A percentile compares a stretch with the other conserved stretches of the same genome.
Evolutionary conservation across 1,140 invertebrate species (phyloP).

Genomic region (Mactra quadrangularis): DNA sequence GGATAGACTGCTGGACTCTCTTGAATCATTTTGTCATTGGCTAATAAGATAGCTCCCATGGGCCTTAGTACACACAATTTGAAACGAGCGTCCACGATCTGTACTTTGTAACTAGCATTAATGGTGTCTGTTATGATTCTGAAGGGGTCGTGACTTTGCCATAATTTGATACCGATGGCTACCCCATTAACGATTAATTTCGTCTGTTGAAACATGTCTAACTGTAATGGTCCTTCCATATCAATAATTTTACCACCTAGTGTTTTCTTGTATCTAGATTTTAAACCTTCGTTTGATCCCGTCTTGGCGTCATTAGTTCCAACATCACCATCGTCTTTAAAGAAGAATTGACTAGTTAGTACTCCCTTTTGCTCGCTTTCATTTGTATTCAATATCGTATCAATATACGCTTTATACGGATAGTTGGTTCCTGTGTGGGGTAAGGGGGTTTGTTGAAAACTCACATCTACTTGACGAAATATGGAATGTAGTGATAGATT

Average conservation of each 20-base stretch:
- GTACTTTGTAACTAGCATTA: constrained; percentile 17
- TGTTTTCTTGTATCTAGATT: constrained; percentile 12
- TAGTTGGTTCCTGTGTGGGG: constrained; percentile 44
- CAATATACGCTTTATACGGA: constrained; percentile 62
- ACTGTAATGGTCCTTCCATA: constrained; percentile 39
- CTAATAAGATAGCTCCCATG: constrained; percentile 31
- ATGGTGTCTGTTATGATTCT: neutral
- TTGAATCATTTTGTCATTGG: constrained; percentile 32
- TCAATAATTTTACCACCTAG: constrained; percentile 39
- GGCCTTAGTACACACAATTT: constrained; percentile 40
- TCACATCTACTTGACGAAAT: constrained; percentile 25
- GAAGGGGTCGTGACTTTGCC: neutral
- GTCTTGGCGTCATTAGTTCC: constrained; percentile 30
- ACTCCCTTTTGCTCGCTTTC: neutral
- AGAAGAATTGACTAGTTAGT: constrained; percentile 19
- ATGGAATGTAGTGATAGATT: constrained; percentile 47
- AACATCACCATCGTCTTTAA: constrained; percentile 38
- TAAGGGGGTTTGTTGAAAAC: constrained; percentile 52
- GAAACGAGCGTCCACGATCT: constrained; percentile 57
- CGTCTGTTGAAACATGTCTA: constrained; percentile 59
- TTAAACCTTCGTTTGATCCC: constrained; percentile 22
- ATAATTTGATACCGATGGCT: constrained; percentile 1
- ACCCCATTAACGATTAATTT: constrained; percentile 7
- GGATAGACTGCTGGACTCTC: constrained; percentile 36
- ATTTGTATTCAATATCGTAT: constrained; percentile 44